Conservation (phyloP, 1,140 invertebrate species). For the Drosophila funebris region DNA sequence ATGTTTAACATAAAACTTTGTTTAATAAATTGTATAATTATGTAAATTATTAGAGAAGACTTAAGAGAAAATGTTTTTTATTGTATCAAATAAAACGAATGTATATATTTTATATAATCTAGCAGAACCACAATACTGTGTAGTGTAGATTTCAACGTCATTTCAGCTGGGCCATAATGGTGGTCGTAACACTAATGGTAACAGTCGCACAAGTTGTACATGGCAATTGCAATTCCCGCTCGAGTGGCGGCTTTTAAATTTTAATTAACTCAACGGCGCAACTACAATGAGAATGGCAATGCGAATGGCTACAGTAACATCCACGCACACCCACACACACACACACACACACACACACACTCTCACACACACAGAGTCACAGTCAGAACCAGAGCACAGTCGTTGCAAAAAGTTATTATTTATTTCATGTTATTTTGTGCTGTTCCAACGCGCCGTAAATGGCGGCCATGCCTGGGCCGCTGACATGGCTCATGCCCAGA, state of each 20-base stretch:
- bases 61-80: no score
- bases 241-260: slow-evolving; percentile 78
- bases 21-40: no score
- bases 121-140: background rate
- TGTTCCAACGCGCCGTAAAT: slow-evolving; percentile 75
- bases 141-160: slow-evolving; percentile 15
- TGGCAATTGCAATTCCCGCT: slow-evolving; percentile 74
- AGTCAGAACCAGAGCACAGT: slow-evolving; percentile 24
- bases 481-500: slow-evolving; percentile 42
- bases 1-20: no score
- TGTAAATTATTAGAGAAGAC: no score
- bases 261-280: slow-evolving; percentile 70
- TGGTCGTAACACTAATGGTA: slow-evolving; percentile 42
- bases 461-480: slow-evolving; percentile 40
- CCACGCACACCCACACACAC: background rate
- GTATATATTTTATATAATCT: background rate
- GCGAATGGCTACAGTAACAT: slow-evolving; percentile 9
- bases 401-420: slow-evolving; percentile 76
- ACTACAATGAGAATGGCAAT: slow-evolving; percentile 30
- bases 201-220: slow-evolving; percentile 58
- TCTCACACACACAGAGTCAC: background rate
- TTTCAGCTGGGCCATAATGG: slow-evolving; percentile 14
- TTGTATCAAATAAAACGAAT: background rate
- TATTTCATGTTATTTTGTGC: slow-evolving; percentile 81
- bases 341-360: background rate